These are phyloP conservation scores for Calonectris borealis DNA, from an alignment of 2,113 vertebrate species.

Conservation along the genomic window DNA sequence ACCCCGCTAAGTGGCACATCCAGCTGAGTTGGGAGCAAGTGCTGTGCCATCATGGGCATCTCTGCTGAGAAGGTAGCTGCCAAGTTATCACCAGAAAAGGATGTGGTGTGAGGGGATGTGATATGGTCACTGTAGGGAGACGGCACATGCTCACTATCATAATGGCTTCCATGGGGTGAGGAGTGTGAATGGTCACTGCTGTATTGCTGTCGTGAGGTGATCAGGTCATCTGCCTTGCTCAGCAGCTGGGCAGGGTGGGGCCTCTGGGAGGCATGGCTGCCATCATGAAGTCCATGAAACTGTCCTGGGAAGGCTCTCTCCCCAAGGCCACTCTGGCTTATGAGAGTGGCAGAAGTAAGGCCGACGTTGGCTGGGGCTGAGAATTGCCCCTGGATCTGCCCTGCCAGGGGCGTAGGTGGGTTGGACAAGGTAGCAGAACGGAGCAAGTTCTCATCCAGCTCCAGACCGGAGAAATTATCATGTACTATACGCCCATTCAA, in stretches of 20 bases:
- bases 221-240: conserved; percentile 87
- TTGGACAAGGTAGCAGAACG: conserved; percentile 84
- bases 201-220: conserved; percentile 87
- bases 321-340: conserved; percentile 85
- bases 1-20: conserved; percentile 91
- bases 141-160: conserved; percentile 93
- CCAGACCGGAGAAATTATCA: conserved; percentile 91
- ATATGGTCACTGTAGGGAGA: conserved; percentile 97
- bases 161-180: conserved; percentile 93
- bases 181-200: conserved; percentile 85
- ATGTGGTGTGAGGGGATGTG: conserved; percentile 86
- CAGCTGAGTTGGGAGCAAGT: conserved; percentile 82
- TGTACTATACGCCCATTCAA: conserved; percentile 89
- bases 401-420: conserved; percentile 81
- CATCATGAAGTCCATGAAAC: conserved; percentile 83
- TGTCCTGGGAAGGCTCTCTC: conserved; percentile 90
- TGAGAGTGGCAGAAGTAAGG: conserved; percentile 86
- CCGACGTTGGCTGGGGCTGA: conserved; percentile 79
- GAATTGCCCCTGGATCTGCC: conserved; percentile 83
- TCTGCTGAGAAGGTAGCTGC: conserved; percentile 89
- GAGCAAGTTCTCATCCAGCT: conserved; percentile 95
- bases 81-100: conserved; percentile 80
- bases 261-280: conserved; percentile 85
- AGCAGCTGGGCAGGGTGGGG: conserved; percentile 85
- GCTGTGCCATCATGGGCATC: conserved; percentile 86